These are phyloP conservation scores for Tigriopus japonicus DNA, from an alignment of 1,140 invertebrate genomes.

Conservation along the genomic window DNA sequence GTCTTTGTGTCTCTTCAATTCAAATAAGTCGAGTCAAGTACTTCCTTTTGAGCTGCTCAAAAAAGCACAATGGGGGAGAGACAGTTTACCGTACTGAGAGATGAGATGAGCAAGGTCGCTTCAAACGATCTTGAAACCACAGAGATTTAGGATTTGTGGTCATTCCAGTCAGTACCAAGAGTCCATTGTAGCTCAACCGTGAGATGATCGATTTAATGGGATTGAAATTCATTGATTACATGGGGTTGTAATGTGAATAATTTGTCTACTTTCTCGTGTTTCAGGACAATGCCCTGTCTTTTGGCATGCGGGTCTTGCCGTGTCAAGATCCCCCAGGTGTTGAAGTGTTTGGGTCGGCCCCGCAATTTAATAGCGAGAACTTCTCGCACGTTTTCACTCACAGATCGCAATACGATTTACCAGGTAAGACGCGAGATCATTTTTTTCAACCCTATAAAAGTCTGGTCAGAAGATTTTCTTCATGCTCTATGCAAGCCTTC, in stretches of 20 bases:
- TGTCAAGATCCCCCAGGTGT: conserved; percentile 2
- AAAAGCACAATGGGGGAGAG: too few relatives aligned
- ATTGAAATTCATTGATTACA: too few relatives aligned
- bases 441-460: not conserved
- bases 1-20: too few relatives aligned
- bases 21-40: too few relatives aligned
- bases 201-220: too few relatives aligned
- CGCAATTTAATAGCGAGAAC: conserved; percentile 8
- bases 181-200: too few relatives aligned
- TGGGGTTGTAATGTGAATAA: not conserved
- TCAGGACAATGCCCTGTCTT: conserved; percentile 1
- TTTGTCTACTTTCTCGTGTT: not conserved
- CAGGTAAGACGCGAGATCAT: not conserved
- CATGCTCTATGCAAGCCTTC: not conserved
- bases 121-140: too few relatives aligned
- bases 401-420: not conserved
- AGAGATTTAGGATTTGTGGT: not conserved
- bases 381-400: conserved; percentile 10
- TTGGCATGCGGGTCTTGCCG: conserved; percentile 4
- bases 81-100: too few relatives aligned
- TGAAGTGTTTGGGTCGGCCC: conserved; percentile 6
- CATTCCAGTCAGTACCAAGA: not conserved
- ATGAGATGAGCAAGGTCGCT: too few relatives aligned
- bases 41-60: too few relatives aligned
- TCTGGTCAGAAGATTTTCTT: not conserved